Base-by-base conservation (phyloP, 2,113 vertebrate species). In the Marmota flaviventris region DNA sequence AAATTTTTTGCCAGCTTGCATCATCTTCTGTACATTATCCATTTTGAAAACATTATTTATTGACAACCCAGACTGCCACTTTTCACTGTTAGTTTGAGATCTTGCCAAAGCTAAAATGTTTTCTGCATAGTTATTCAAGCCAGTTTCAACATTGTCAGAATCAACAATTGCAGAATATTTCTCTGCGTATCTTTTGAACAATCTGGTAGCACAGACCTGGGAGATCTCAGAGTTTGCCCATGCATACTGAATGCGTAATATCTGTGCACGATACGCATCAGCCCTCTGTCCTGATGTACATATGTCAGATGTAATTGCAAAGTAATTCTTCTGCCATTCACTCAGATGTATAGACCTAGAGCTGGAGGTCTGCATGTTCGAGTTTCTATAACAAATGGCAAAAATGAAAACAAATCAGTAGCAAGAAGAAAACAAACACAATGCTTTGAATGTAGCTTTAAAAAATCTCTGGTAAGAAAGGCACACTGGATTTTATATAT, bases 101-200 rank as follows among this genome's bases (percentile, higher is more conserved):
- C 98, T 98, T 91, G 99, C 99, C 98, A 99, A 98, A 98, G 99
- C 98, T 97, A 99, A 97, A 53, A 99, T 98, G 83, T 98, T 99
- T 76, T 99, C 99, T 1, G 99, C 99, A 13, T 99, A 99, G 99
- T 99, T 99, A 98, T 99, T 99, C 82, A 99, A 98, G 94, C 99
- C 99, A 6, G 98, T 98, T 97, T 94, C 98, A 72, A 96, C 98
- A 95, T 99, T 99, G 98, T 99, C 99, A 58, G 99, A 99, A 98
- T 99, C 99, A 97, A 99, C 97, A 97, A 99, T 97, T 17, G 99
- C 98, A 1, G 99, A 99, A 48, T 99, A 99, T 51, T 98, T 99
- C 98, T 99, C 99, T 0, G 99, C 97, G 25, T 99, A 99, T 69
- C 98, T 99, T 98, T 98, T 99, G 91, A 99, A 99, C 98, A 99